Evolutionary conservation across 2,888 invertebrate species (phyloP).

Genomic region (Nomada lathburiana): DNA sequence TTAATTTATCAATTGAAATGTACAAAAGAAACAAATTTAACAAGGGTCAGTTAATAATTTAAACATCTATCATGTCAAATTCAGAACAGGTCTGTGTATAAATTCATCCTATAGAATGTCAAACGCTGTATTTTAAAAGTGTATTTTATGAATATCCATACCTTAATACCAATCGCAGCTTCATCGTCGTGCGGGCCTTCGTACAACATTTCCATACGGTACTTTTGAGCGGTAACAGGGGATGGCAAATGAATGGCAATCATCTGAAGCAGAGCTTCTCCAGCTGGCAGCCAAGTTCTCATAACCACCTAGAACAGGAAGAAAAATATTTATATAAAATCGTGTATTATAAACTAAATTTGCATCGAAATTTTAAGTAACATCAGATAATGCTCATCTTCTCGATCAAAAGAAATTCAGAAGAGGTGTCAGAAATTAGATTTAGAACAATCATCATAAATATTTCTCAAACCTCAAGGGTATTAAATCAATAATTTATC

Average conservation of each 20-base stretch:
- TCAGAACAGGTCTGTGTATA: constrained; percentile 61
- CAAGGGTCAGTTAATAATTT: constrained; percentile 39
- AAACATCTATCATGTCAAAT: constrained; percentile 22
- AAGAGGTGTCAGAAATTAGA: constrained; percentile 83
- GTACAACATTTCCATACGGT: constrained; percentile 99
- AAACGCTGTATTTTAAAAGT: not conserved
- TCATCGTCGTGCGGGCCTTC: constrained; percentile 99
- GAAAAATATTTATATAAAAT: constrained; percentile 19
- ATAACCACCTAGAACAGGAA: constrained; percentile 91
- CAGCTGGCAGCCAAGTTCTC: constrained; percentile 99
- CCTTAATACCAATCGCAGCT: constrained; percentile 95
- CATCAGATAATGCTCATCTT: constrained; percentile 72
- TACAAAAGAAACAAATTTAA: not conserved
- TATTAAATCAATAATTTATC: not conserved
- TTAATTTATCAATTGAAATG: not conserved
- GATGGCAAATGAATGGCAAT: constrained; percentile 99
- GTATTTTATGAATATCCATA: constrained; percentile 71
- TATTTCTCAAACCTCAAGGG: not conserved
- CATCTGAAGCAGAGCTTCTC: constrained; percentile 99
- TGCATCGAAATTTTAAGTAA: constrained; percentile 7
- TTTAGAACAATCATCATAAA: constrained; percentile 78
- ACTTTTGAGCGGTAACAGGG: constrained; percentile 99
- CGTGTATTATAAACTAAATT: not conserved
- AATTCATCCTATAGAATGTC: constrained; percentile 35
- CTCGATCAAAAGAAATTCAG: constrained; percentile 78